Base-by-base conservation (phyloP, 2,888 invertebrate genomes). In the Arrhopalites spinosus region DNA sequence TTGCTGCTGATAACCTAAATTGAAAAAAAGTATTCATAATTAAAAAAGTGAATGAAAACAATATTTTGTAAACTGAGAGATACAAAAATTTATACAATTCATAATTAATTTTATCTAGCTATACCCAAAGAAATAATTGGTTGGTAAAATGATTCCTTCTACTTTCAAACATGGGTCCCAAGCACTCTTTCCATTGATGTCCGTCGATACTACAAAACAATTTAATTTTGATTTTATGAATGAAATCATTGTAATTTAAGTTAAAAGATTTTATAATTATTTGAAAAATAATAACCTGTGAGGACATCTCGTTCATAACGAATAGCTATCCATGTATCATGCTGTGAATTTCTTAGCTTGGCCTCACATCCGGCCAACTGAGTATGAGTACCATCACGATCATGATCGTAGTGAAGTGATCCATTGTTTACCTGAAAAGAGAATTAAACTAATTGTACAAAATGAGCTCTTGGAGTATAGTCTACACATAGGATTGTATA, bases 351-450 rank as follows among this genome's bases (percentile, higher is more conserved):
- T 73, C 99, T 89, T 86, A 99, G 94, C 85, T 96, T 95, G 11
- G 95, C 94, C 86, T 98, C 96, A 87, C 99, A 99, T 30, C 99
- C 99, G 20, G 96, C 93, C 17, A 99, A 86, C 86, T 98, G 95
- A 0, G 98, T 98, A 86, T 97, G 97, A 0, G 98, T 98, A 66
- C 99, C 99, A 87, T 99, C 99, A 63, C 94, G 88, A 85, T 99
- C 99, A 86, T 99, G 99, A 86, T 99, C 99, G 86, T 99, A 99
- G 85, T 93, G 92, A 78, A 95, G 88, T 1, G 93, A 89, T 20
- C 99, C 99, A 87, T 99, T 98, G 86, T 96, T 98, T 1, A 99
- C 77, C 82, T 82, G 50, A 2, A 61, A 59, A 7, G 1, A 59
- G 23, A 45, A 11, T 45, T 45, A 11, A 45, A 45, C 45, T 7